These are phyloP conservation scores for Sycophila sp. DNA, from an alignment of 1,140 invertebrate species.

Conservation along the genomic window DNA sequence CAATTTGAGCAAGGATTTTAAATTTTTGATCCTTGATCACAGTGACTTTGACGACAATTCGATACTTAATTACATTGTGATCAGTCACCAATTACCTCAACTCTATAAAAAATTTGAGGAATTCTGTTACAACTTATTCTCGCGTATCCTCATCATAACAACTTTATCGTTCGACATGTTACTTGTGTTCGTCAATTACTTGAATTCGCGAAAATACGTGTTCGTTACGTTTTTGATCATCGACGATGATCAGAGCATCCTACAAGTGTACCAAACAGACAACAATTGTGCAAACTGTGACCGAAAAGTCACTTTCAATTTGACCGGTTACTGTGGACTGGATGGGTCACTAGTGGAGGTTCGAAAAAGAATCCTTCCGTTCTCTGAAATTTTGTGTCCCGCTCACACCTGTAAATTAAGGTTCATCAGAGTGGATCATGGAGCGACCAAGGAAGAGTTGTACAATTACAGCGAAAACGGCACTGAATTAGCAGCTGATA, in stretches of 20 bases:
- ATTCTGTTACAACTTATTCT: not conserved
- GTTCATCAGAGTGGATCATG: constrained; percentile 4
- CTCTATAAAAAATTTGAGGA: not conserved
- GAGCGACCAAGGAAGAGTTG: not conserved
- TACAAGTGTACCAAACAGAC: not conserved
- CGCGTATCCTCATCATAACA: not conserved
- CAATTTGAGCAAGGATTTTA: not conserved
- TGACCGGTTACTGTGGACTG: not conserved
- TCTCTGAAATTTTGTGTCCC: not conserved
- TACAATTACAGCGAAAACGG: not conserved
- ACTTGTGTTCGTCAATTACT: not conserved
- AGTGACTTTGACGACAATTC: not conserved
- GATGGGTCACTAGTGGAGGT: not conserved
- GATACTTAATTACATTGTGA: not conserved
- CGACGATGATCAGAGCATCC: not conserved
- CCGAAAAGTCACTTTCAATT: not conserved
- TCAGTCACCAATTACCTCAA: not conserved
- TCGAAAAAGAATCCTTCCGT: not conserved
- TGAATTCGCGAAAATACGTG: not conserved
- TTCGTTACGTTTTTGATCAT: not conserved
- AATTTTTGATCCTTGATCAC: not conserved
- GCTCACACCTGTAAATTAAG: not conserved
- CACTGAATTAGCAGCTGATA: not conserved
- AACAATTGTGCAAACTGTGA: not conserved
- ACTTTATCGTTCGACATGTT: not conserved